Evolutionary conservation across 2,888 invertebrate species (phyloP).

Genomic region (Seira ritae): DNA sequence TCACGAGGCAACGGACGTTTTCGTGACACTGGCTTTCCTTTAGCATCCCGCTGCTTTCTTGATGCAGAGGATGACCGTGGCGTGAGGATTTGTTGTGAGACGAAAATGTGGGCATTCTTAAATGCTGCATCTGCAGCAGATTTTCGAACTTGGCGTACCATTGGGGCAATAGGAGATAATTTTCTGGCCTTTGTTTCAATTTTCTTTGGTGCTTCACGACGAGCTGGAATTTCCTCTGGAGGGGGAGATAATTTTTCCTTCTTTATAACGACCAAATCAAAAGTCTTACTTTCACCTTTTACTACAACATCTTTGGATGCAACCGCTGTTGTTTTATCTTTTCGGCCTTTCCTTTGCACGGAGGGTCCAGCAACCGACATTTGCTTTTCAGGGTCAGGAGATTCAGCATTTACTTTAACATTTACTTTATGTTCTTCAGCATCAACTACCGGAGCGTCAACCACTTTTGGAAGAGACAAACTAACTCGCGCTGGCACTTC

Average conservation of each 20-base stretch:
- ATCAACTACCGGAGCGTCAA: constrained; percentile 30
- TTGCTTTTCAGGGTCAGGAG: background rate
- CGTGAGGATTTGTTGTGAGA: constrained; percentile 12
- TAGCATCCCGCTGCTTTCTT: too few relatives aligned
- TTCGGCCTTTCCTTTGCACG: background rate
- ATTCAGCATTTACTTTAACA: background rate
- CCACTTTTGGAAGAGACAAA: constrained; percentile 26
- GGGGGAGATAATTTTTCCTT: too few relatives aligned
- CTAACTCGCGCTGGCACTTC: constrained; percentile 5
- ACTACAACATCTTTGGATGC: too few relatives aligned
- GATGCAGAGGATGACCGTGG: constrained; percentile 3
- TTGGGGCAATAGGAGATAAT: constrained; percentile 23
- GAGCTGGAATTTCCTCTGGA: too few relatives aligned
- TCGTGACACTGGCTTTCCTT: too few relatives aligned
- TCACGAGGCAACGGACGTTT: too few relatives aligned
- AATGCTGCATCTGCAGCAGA: constrained; percentile 52
- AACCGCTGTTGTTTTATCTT: background rate
- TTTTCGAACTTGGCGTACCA: constrained; percentile 45
- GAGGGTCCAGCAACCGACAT: background rate
- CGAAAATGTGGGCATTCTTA: constrained; percentile 52
- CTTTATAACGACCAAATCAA: too few relatives aligned
- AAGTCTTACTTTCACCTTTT: too few relatives aligned
- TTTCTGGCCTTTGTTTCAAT: too few relatives aligned
- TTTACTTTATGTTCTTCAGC: constrained; percentile 45
- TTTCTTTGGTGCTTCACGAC: too few relatives aligned